phyloP scores from a whole-genome alignment of 2,888 invertebrate species.

The Drosophila atripex region DNA sequence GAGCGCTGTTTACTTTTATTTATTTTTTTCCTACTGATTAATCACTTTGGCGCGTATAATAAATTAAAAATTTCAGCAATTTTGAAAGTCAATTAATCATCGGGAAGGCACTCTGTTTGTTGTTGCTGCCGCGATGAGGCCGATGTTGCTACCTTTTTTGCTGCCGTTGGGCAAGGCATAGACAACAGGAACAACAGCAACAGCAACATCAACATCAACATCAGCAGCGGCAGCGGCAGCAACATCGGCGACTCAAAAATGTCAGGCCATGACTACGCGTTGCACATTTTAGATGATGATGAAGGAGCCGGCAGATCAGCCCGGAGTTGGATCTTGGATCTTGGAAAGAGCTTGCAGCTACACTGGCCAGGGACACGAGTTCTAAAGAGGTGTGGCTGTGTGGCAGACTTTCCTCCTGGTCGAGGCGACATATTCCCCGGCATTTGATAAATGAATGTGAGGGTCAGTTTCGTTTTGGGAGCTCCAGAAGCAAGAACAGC shows the following conservation, averaged over 20 bases:
- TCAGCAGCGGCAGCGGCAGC: constrained; percentile 45
- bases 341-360: constrained; percentile 1
- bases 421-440: constrained; percentile 66
- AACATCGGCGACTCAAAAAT: constrained; percentile 64
- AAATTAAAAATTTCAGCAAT: constrained; percentile 84
- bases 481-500: constrained; percentile 18
- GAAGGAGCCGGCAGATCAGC: constrained; percentile 62
- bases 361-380: background rate
- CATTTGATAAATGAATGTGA: constrained; percentile 79
- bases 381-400: constrained; percentile 47
- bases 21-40: constrained; percentile 77
- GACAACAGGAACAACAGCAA: constrained; percentile 43
- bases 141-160: constrained; percentile 59
- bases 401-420: constrained; percentile 33
- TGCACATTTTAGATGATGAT: constrained; percentile 75
- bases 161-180: constrained; percentile 62
- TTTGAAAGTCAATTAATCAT: constrained; percentile 84
- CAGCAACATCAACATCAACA: constrained; percentile 13
- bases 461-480: constrained; percentile 69
- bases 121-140: constrained; percentile 22
- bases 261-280: constrained; percentile 73
- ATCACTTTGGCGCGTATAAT: constrained; percentile 83
- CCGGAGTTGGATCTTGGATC: constrained; percentile 9
- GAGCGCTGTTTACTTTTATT: constrained; percentile 27
- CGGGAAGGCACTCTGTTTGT: constrained; percentile 70